A percentile compares a stretch with the other conserved stretches of the same genome.
These are phyloP conservation scores for Bombus breviceps DNA, from an alignment of 1,140 invertebrate genomes.

Conservation along the genomic window DNA sequence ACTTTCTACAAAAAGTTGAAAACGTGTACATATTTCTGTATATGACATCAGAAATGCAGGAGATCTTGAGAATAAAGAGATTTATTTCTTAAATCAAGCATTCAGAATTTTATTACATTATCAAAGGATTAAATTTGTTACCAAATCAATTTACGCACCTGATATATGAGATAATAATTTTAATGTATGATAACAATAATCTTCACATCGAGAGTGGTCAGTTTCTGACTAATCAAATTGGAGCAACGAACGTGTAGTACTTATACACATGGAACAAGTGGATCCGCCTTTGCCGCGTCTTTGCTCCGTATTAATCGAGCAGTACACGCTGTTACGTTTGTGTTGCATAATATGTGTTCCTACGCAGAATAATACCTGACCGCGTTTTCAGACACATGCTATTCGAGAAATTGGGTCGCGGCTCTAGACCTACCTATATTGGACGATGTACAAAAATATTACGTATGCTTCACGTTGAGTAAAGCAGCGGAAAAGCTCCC, in stretches of 20 bases:
- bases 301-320: conserved; percentile 24
- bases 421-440: not conserved
- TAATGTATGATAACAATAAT: not conserved
- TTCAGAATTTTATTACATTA: too few species aligned
- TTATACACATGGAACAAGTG: not conserved
- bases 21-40: too few species aligned
- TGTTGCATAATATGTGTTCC: conserved; percentile 38
- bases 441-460: not conserved
- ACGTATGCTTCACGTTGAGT: too few species aligned
- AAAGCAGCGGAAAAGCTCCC: not conserved
- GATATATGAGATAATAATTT: not conserved
- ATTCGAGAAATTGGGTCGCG: conserved; percentile 38
- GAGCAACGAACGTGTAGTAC: not conserved
- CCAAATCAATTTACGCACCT: not conserved
- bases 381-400: conserved; percentile 34
- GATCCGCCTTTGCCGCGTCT: conserved; percentile 18
- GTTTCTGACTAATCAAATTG: conserved; percentile 8
- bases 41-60: too few species aligned
- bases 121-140: not conserved
- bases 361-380: conserved; percentile 59
- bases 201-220: not conserved
- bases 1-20: too few species aligned
- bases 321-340: conserved; percentile 9
- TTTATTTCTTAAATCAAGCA: too few species aligned
- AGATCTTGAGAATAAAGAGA: too few species aligned